phyloP scores from a whole-genome alignment of 2,888 invertebrate species.

The Napeogenes sylphis region DNA sequence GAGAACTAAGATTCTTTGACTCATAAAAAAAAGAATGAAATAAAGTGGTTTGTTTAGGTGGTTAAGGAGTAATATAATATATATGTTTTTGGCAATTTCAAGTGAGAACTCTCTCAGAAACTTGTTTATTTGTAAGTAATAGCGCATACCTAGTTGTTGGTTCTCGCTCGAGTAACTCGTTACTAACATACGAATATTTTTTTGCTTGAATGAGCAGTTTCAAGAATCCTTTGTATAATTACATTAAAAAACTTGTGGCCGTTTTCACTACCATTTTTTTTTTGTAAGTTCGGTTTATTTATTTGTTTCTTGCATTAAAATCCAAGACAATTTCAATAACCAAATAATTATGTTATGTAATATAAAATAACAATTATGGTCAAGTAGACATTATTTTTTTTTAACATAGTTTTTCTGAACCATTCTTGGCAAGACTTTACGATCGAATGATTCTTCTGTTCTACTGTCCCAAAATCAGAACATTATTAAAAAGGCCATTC shows the following conservation, averaged over 20 bases:
- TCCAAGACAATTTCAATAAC: neutral
- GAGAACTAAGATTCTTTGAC: slow-evolving; percentile 9
- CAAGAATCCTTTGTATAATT: slow-evolving; percentile 30
- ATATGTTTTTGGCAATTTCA: too few relatives aligned
- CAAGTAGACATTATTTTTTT: too few relatives aligned
- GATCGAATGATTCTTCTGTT: neutral
- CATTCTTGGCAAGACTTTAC: neutral
- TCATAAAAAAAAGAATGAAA: neutral
- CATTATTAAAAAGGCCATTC: neutral
- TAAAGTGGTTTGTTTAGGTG: slow-evolving; percentile 9
- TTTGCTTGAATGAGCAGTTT: slow-evolving; percentile 30
- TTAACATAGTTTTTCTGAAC: too few relatives aligned
- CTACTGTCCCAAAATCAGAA: neutral
- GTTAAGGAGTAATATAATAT: too few relatives aligned
- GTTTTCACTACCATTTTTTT: slow-evolving; percentile 20
- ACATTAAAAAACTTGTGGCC: slow-evolving; percentile 23
- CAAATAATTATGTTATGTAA: too few relatives aligned
- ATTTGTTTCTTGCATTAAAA: neutral
- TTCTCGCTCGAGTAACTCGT: slow-evolving; percentile 25
- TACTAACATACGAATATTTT: slow-evolving; percentile 27
- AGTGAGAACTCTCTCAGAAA: slow-evolving; percentile 7
- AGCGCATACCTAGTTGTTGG: slow-evolving; percentile 17
- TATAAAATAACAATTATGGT: too few relatives aligned
- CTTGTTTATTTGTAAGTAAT: slow-evolving; percentile 5
- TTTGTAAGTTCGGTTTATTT: slow-evolving; percentile 9